Evolutionary conservation across 1,140 invertebrate species (phyloP).

Genomic region (Hycleus cichorii): DNA sequence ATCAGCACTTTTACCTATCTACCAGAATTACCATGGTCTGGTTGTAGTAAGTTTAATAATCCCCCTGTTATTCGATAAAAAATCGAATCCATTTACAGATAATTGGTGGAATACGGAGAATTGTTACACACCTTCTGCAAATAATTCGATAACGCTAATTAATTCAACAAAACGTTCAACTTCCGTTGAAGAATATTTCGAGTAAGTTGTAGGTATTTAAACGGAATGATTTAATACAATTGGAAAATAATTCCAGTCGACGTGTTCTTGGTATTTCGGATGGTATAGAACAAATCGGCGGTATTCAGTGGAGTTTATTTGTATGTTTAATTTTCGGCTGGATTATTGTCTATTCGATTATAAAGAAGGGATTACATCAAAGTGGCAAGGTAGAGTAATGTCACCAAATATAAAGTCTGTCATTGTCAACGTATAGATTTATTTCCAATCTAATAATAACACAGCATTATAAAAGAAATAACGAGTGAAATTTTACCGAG

Average conservation of each 20-base stretch:
- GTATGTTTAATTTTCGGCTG: conserved; percentile 60
- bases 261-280: conserved; percentile 48
- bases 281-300: conserved; percentile 58
- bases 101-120: conserved; percentile 52
- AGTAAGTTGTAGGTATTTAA: conserved; percentile 43
- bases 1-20: conserved; percentile 46
- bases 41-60: conserved; percentile 45
- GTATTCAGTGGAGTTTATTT: conserved; percentile 62
- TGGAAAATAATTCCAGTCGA: conserved; percentile 38
- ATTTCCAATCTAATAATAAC: no score
- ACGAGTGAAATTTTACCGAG: no score
- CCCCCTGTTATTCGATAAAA: no score
- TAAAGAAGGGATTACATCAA: conserved; percentile 65
- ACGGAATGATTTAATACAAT: not conserved
- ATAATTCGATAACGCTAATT: conserved; percentile 1
- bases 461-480: no score
- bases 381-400: conserved; percentile 58
- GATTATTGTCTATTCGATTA: conserved; percentile 61
- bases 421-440: no score
- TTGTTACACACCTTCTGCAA: conserved; percentile 33
- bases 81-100: conserved; percentile 36
- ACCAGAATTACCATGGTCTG: conserved; percentile 49
- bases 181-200: conserved; percentile 58
- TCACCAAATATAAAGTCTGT: not conserved
- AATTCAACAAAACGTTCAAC: conserved; percentile 37